Percentiles rank a stretch among this genome's conserved stretches.
Conservation (phyloP, 2,797 vertebrate genomes). For the Paedocypris micromegethes region DNA sequence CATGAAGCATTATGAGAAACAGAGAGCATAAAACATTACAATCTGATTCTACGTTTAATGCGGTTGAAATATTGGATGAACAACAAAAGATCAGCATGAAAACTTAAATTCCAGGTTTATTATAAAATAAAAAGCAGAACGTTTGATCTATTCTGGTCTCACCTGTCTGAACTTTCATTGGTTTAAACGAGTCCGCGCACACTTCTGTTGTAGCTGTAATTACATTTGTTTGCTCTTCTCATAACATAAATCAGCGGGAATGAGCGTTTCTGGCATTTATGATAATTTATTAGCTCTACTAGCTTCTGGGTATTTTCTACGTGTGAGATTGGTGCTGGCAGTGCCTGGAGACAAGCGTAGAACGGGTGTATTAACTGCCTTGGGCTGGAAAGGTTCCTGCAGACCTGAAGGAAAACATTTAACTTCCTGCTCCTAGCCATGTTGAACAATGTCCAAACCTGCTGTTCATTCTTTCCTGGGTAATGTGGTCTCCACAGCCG, state of each 20-base stretch:
- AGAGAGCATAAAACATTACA: neutral
- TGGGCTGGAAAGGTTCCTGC: constrained; percentile 54
- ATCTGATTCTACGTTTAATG: neutral
- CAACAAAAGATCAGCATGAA: constrained; percentile 1
- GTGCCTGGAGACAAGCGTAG: constrained; percentile 29
- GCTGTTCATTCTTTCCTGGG: constrained; percentile 58
- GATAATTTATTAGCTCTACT: constrained; percentile 53
- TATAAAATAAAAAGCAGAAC: no score
- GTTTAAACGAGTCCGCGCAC: constrained; percentile 24
- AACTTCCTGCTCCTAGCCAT: constrained; percentile 56
- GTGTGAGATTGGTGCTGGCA: constrained; percentile 51
- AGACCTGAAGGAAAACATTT: constrained; percentile 55
- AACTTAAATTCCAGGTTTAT: neutral
- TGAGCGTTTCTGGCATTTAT: constrained; percentile 42
- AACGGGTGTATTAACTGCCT: constrained; percentile 51
- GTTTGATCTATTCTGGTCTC: neutral
- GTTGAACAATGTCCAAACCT: constrained; percentile 55
- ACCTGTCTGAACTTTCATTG: constrained; percentile 12
- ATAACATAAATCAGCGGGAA: constrained; percentile 37
- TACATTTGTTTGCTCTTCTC: constrained; percentile 23
- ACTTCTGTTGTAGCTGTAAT: constrained; percentile 27
- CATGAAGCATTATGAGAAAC: neutral
- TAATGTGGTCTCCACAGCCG: constrained; percentile 45
- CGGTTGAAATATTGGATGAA: neutral
- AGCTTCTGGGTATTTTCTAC: constrained; percentile 51